These are phyloP conservation scores for Varroa destructor DNA, from an alignment of 1,140 invertebrate species.

Conservation along the genomic window DNA sequence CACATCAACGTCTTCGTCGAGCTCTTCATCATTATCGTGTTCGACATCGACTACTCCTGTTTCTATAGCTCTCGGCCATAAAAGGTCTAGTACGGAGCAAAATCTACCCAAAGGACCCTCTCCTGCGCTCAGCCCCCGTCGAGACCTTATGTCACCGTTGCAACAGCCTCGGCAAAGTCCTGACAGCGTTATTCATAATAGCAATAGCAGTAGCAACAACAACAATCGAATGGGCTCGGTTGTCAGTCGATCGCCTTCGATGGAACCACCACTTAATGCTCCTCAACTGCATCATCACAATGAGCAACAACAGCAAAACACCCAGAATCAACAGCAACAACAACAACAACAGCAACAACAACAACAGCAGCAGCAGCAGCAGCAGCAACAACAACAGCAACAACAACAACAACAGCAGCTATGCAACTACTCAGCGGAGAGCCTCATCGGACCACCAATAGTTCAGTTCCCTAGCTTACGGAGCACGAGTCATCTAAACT, in stretches of 20 bases:
- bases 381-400: conserved; percentile 14
- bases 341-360: background rate
- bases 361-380: background rate
- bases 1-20: too few species aligned
- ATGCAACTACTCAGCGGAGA: conserved; percentile 26
- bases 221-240: background rate
- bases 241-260: conserved; percentile 1
- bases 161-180: conserved; percentile 6
- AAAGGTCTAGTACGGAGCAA: too few species aligned
- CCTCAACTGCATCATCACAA: background rate
- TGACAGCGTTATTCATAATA: background rate
- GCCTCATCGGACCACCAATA: conserved; percentile 24
- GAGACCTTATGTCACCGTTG: background rate
- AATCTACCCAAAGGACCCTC: background rate
- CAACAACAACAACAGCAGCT: conserved; percentile 26
- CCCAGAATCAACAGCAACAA: conserved; percentile 6
- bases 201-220: too few species aligned
- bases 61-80: too few species aligned
- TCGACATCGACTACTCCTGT: too few species aligned
- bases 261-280: background rate
- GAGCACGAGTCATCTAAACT: conserved; percentile 4
- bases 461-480: background rate
- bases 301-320: background rate
- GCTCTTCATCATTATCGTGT: too few species aligned
- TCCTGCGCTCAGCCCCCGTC: background rate